Evolutionary conservation across 1,140 invertebrate species (phyloP), one percentile per base, ranked within the genome.

Genomic region (Eriocheir sinensis): DNA sequence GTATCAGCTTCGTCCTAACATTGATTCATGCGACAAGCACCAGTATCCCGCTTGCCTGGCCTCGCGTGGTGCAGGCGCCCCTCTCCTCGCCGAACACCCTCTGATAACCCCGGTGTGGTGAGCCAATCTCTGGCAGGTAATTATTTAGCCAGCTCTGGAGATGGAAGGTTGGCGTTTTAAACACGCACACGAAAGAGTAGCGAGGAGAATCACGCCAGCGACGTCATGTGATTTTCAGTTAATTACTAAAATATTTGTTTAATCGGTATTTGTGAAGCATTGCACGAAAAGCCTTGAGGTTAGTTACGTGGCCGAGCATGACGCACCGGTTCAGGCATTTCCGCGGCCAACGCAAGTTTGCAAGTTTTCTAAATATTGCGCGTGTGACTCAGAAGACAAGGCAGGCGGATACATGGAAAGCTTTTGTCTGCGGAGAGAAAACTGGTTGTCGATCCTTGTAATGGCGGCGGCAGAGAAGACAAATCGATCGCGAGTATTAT

Each of bases 341-440:
- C 60, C 60, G 60, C 60, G n/a, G 60, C 27, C 60, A 12, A 72
- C 27, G 60, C 17, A 72, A 72, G 60, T 72, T 72, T 72, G 60
- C 60, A 72, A 72, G 21, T 72, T 72, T 72, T 72, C 60, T n/a
- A 72, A 72, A 72, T 72, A n/a, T n/a, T 72, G 60, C 60, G 60
- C 60, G 27, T n/a, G 60, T 72, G 60, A 72, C 21, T 72, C 60
- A 72, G 60, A 72, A 72, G 60, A 72, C 60, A 72, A 72, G n/a
- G 60, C 60, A 72, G n/a, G 60, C n/a, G 60, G n/a, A 72, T 21
- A 72, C 27, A 72, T 72, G n/a, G 60, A n/a, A n/a, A 72, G 60
- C n/a, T 72, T 72, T 72, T n/a, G 60, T n/a, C n/a, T 72, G 60
- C n/a, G 27, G n/a, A 72, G 60, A n/a, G 27, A 72, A 72, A 72